Evolutionary conservation across 2,797 vertebrate genomes (phyloP), one percentile per base, ranked within the genome.

Genomic region (Chelonia mydas): DNA sequence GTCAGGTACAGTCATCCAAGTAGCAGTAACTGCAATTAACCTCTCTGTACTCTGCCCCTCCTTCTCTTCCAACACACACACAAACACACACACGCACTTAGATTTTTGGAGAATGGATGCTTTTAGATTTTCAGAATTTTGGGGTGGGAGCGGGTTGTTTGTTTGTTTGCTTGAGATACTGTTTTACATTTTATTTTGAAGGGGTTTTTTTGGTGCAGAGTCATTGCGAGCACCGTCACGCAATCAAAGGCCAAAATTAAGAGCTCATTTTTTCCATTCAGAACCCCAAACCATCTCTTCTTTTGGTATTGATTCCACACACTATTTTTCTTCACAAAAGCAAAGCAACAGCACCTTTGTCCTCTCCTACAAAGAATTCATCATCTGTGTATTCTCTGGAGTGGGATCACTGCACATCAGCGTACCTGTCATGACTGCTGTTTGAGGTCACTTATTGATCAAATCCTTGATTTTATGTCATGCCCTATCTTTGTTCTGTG

Each of bases 401-500:
- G 19, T 74, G 41, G 37, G 4, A 72, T 79, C 6, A 3, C 77
- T 81, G 19, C 65, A 37, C 65, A 68, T 37, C 10, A 21, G 65
- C 8, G 7, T 37, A 17, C 28, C 65, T 37, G 45, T 33, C 61
- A 28, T 12, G 4, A 33, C 81, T 81, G 53, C 25, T 86, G 2
- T 74, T 9, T 45, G 54, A 88, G 80, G 25, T 61, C 65, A 3
- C 31, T 54, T 87, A 72, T 76, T 19, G 54, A 7, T 72, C 19
- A 87, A 89, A 92, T 74, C 37, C 37, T 15, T 28, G 16, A 6
- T 81, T 84, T 93, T 78, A 65, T 2, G 3, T 15, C 17, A 5
- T 72, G 33, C 17, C 7, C 31, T 23, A 15, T 45, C 72, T 81
- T 78, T 72, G 25, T 83, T 91, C 90, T 91, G 83, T 72, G 41